phyloP scores from a whole-genome alignment of 2,113 vertebrate genomes.

The Neoarius graeffei region DNA sequence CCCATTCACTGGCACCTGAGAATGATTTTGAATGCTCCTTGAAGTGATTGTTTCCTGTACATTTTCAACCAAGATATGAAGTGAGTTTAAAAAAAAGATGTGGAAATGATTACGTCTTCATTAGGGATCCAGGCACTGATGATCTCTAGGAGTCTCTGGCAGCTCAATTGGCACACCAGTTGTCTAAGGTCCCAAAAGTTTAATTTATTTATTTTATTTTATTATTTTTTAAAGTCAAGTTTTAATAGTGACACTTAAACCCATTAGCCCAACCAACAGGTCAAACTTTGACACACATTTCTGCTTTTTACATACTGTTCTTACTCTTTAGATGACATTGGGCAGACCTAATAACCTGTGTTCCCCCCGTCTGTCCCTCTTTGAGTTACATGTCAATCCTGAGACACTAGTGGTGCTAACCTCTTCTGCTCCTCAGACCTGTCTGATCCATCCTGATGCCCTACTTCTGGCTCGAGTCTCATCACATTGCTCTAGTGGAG shows the following conservation, averaged over 20 bases:
- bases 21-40: neutral
- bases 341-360: no score
- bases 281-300: neutral
- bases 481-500: no score
- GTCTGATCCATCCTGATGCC: no score
- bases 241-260: neutral
- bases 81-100: no score
- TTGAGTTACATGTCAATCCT: no score
- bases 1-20: neutral
- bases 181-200: neutral
- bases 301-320: no score
- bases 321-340: no score
- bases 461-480: no score
- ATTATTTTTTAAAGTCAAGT: no score
- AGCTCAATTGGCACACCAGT: neutral
- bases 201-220: neutral
- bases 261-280: neutral
- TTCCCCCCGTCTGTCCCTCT: no score
- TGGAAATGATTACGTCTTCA: neutral
- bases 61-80: neutral
- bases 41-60: neutral
- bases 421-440: no score
- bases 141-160: neutral
- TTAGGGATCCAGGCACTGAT: neutral
- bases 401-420: no score